Conservation (phyloP, 2,113 vertebrate species). For the Nansenia antarctica region DNA sequence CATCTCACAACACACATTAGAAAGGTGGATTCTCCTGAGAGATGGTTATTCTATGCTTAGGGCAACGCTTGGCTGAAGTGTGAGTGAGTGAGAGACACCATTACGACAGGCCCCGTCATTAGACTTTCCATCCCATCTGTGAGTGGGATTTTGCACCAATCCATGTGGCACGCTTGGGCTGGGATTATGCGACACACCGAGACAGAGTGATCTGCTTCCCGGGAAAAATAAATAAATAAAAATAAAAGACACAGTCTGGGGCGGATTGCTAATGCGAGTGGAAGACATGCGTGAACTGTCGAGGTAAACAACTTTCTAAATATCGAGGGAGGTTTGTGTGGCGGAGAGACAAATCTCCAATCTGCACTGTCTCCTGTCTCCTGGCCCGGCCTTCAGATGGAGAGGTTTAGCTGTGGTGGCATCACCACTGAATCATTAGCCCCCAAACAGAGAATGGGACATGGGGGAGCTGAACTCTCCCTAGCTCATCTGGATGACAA, state of each 20-base stretch:
- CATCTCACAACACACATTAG: no score
- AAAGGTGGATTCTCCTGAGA: no score
- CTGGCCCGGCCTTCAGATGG: no score
- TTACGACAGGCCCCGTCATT: background rate
- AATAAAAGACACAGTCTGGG: no score
- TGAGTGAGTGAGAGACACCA: background rate
- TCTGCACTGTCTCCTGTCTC: constrained; percentile 12
- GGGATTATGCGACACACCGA: constrained; percentile 10
- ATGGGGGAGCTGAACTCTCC: no score
- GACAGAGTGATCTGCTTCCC: background rate
- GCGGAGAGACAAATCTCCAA: no score
- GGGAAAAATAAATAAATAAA: background rate
- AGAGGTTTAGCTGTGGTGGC: no score
- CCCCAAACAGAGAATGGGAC: no score
- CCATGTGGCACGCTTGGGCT: background rate
- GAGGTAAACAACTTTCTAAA: constrained; percentile 55
- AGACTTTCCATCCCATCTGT: constrained; percentile 21
- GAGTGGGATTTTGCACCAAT: constrained; percentile 22
- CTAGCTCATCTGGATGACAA: constrained; percentile 58
- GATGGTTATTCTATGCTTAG: no score
- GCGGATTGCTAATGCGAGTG: background rate
- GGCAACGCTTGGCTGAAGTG: no score
- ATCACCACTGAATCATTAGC: no score
- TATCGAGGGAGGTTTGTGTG: background rate
- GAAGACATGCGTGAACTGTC: constrained; percentile 41